Percentiles rank a stretch among this genome's conserved stretches.
Conservation (phyloP, 2,113 vertebrate genomes). For the Brachionichthys hirsutus region DNA sequence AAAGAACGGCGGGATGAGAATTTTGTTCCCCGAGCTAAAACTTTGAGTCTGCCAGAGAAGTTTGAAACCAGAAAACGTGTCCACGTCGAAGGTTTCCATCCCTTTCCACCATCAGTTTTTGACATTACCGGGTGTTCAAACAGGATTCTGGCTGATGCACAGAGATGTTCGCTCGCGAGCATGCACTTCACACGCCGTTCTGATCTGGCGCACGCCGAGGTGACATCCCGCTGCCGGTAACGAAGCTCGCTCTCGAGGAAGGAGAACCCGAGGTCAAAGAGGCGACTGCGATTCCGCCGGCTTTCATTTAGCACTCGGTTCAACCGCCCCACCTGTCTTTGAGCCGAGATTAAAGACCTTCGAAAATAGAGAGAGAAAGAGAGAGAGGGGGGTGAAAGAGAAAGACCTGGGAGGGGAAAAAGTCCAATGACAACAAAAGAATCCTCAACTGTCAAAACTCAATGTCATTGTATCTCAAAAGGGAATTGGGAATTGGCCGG, state of each 20-base stretch:
- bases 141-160: constrained; percentile 44
- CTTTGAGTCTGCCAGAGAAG: constrained; percentile 40
- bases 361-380: constrained; percentile 39
- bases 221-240: constrained; percentile 64
- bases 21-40: constrained; percentile 28
- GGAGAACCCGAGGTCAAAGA: constrained; percentile 66
- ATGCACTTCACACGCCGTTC: constrained; percentile 46
- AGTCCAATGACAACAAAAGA: constrained; percentile 53
- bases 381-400: constrained; percentile 5
- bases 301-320: constrained; percentile 63
- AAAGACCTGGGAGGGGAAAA: constrained; percentile 5
- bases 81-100: constrained; percentile 27
- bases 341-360: constrained; percentile 69
- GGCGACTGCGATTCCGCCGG: constrained; percentile 48
- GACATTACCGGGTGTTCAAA: constrained; percentile 64
- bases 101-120: constrained; percentile 42
- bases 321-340: constrained; percentile 67
- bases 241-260: constrained; percentile 68
- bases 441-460: constrained; percentile 61
- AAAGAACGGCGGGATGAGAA: constrained; percentile 28
- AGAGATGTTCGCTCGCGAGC: neutral
- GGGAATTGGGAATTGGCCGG: constrained; percentile 65
- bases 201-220: constrained; percentile 67
- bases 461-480: constrained; percentile 62
- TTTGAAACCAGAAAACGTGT: constrained; percentile 40